Evolutionary conservation across 2,797 vertebrate species (phyloP).

Genomic region (Acropternis orthonyx): DNA sequence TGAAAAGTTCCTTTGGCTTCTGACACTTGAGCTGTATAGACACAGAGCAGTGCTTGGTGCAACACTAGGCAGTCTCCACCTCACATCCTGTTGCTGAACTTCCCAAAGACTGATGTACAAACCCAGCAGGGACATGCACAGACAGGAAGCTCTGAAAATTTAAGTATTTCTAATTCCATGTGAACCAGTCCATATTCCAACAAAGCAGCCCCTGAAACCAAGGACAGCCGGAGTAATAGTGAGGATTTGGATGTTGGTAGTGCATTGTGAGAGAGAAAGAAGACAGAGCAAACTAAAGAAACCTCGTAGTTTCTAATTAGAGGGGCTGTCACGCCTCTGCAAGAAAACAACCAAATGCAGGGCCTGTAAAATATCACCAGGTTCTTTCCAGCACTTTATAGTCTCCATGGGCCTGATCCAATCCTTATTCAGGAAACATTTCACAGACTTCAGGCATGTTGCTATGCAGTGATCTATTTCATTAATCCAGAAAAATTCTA

Average conservation of each 20-base stretch:
- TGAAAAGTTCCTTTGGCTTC: neutral
- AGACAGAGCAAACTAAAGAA: neutral
- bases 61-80: neutral
- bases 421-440: constrained; percentile 42
- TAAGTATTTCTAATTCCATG: neutral
- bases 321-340: neutral
- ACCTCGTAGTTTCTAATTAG: constrained; percentile 26
- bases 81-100: neutral
- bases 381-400: constrained; percentile 11
- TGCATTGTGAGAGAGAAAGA: neutral
- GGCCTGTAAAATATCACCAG: constrained; percentile 8
- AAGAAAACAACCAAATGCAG: neutral
- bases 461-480: constrained; percentile 46
- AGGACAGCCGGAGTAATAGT: neutral
- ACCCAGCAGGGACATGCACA: neutral
- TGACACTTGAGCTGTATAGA: neutral
- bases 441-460: constrained; percentile 11
- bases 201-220: neutral
- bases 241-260: neutral
- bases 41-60: neutral
- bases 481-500: constrained; percentile 50
- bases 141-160: neutral
- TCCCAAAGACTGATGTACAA: neutral
- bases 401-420: constrained; percentile 39
- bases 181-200: neutral